A percentile compares a stretch with the other conserved stretches of the same genome.
phyloP scores from a whole-genome alignment of 2,113 vertebrate genomes.

The Leptocoma aspasia region DNA sequence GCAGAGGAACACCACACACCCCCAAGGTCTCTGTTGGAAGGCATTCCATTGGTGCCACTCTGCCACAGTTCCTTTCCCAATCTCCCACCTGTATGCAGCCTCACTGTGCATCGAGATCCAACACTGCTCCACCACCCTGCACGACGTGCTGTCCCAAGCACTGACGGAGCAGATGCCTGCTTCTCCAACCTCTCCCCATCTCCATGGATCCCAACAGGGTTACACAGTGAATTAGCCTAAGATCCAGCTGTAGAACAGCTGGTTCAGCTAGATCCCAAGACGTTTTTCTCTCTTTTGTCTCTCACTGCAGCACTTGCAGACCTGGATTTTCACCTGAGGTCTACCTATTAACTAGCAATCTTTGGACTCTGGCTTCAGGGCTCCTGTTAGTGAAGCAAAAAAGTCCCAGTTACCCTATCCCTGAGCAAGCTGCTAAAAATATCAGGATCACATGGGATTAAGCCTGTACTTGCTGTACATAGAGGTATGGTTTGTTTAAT shows the following conservation, averaged over 20 bases:
- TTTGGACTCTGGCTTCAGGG: not conserved
- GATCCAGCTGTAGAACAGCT: not conserved
- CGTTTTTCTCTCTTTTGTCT: not conserved
- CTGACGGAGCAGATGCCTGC: not conserved
- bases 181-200: not conserved
- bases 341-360: not conserved
- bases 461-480: not conserved
- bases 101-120: not conserved
- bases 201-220: not conserved
- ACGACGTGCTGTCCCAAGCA: not conserved
- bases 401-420: not conserved
- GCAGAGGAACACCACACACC: not conserved
- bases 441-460: not conserved
- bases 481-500: not conserved
- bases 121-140: not conserved
- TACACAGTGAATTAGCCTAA: not conserved
- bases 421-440: slow-evolving; percentile 30
- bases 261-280: not conserved
- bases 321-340: slow-evolving; percentile 11
- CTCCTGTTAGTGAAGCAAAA: not conserved
- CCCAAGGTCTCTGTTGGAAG: not conserved
- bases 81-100: not conserved
- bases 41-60: not conserved
- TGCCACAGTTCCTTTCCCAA: not conserved
- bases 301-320: not conserved